Evolutionary conservation across 1,140 invertebrate species (phyloP).

Genomic region (Batillaria attramentaria): DNA sequence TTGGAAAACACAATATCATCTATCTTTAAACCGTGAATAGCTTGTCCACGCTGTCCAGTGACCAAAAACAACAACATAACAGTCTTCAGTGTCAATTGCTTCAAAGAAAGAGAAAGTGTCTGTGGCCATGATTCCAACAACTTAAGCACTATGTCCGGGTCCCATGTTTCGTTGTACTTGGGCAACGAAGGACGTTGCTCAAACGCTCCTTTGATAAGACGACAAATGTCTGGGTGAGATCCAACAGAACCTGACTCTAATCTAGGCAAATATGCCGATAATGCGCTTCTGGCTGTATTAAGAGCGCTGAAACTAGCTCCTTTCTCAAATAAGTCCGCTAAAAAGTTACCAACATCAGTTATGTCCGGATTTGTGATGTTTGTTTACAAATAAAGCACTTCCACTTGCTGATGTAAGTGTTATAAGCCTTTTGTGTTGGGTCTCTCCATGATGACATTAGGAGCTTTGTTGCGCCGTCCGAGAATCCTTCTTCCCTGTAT

Average conservation of each 20-base stretch:
- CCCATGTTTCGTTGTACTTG: conserved; percentile 38
- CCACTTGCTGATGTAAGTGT: conserved; percentile 38
- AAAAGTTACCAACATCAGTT: conserved; percentile 30
- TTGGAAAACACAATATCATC: neutral
- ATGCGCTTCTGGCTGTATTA: conserved; percentile 35
- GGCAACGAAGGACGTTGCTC: conserved; percentile 31
- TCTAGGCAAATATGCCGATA: conserved; percentile 26
- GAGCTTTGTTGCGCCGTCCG: conserved; percentile 31
- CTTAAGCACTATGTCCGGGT: conserved; percentile 31
- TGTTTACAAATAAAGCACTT: conserved; percentile 28
- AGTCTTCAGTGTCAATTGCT: conserved; percentile 30
- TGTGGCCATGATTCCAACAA: conserved; percentile 16
- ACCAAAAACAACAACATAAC: conserved; percentile 33
- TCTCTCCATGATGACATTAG: conserved; percentile 36
- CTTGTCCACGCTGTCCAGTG: conserved; percentile 6
- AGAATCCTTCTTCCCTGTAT: conserved; percentile 30
- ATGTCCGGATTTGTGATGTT: conserved; percentile 29
- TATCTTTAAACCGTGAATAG: conserved; percentile 18
- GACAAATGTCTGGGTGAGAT: conserved; percentile 23
- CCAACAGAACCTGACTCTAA: conserved; percentile 10
- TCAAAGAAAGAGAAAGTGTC: conserved; percentile 14
- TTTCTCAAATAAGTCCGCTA: conserved; percentile 24
- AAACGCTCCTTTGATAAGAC: conserved; percentile 37
- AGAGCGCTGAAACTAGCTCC: conserved; percentile 31
- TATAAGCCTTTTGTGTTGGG: conserved; percentile 39